Conservation (phyloP, 2,113 vertebrate genomes). For the Epinephelus fuscoguttatus region DNA sequence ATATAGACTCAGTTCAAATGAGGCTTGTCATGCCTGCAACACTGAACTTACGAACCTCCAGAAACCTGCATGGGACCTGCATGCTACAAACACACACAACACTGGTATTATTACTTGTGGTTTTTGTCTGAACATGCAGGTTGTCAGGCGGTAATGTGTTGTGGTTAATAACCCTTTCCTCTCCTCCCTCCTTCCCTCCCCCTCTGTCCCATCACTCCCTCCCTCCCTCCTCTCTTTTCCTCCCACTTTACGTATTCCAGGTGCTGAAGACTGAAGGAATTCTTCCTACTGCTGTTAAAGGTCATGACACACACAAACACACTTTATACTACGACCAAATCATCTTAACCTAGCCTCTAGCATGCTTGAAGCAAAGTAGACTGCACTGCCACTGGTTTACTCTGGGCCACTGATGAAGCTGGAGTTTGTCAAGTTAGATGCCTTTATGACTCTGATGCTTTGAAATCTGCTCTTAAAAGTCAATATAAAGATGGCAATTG, state of each 20-base stretch:
- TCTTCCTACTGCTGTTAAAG: background rate
- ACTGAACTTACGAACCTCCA: slow-evolving; percentile 54
- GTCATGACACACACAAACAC: slow-evolving; percentile 32
- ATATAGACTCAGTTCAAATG: slow-evolving; percentile 53
- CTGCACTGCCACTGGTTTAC: slow-evolving; percentile 10
- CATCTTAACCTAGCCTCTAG: slow-evolving; percentile 24
- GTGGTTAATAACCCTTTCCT: slow-evolving; percentile 72
- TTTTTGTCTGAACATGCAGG: slow-evolving; percentile 73
- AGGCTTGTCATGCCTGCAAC: slow-evolving; percentile 45
- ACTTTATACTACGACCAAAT: background rate
- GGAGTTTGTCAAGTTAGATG: background rate
- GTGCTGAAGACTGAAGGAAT: slow-evolving; percentile 32
- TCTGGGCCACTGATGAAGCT: background rate
- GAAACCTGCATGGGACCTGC: slow-evolving; percentile 36
- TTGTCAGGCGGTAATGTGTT: slow-evolving; percentile 66
- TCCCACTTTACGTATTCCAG: slow-evolving; percentile 51
- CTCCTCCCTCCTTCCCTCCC: slow-evolving; percentile 14
- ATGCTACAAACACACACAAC: slow-evolving; percentile 24
- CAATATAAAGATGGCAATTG: background rate
- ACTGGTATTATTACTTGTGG: slow-evolving; percentile 41
- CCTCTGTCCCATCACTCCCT: slow-evolving; percentile 22
- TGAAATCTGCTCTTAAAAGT: slow-evolving; percentile 18
- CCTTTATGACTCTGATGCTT: background rate
- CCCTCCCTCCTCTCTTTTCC: background rate
- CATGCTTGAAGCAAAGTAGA: slow-evolving; percentile 2